These are phyloP conservation scores for Nemopilema nomurai DNA, from an alignment of 30 jellyfish, hydroid and myxozoan genomes.

Conservation along the genomic window DNA sequence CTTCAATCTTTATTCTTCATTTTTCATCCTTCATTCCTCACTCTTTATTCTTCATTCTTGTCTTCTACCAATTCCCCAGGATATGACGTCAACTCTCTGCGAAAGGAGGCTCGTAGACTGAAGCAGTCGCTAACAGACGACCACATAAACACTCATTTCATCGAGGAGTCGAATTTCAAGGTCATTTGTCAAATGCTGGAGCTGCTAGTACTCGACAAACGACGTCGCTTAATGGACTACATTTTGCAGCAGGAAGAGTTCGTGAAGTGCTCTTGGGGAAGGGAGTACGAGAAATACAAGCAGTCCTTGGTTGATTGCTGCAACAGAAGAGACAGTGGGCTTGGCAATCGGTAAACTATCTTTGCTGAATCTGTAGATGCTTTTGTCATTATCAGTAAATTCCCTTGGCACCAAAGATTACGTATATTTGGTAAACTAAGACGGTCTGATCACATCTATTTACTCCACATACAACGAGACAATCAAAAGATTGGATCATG, in stretches of 20 bases:
- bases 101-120: constrained; percentile 67
- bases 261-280: constrained; percentile 86
- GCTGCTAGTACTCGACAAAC: constrained; percentile 75
- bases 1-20: no score
- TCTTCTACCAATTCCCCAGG: no score
- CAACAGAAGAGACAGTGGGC: constrained; percentile 92
- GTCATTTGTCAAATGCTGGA: constrained; percentile 57
- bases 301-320: constrained; percentile 21
- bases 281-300: constrained; percentile 43
- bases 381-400: no score
- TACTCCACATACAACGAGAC: no score
- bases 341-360: constrained; percentile 60
- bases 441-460: no score
- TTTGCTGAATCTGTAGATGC: no score
- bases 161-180: constrained; percentile 75
- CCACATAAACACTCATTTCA: constrained; percentile 89
- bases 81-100: constrained; percentile 46
- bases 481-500: no score
- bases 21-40: no score
- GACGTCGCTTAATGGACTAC: constrained; percentile 73
- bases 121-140: constrained; percentile 78
- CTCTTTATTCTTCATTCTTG: no score
- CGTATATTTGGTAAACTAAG: no score
- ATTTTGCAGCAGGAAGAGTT: constrained; percentile 80
- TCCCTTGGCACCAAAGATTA: no score